Evolutionary conservation across 2,888 invertebrate genomes (phyloP).

Genomic region (Patella pellucida): DNA sequence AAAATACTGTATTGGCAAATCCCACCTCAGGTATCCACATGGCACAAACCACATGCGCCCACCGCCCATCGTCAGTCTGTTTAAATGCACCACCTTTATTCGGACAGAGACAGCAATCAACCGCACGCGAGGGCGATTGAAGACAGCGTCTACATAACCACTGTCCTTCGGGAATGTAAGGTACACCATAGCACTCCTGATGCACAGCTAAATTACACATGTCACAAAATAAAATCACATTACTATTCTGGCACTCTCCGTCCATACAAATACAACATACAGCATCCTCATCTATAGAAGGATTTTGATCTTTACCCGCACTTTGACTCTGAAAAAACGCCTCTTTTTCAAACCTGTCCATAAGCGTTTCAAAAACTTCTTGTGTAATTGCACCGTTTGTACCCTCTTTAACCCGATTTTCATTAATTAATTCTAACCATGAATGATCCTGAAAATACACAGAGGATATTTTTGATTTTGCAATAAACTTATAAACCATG

Average conservation of each 20-base stretch:
- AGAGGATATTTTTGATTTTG: too few species aligned
- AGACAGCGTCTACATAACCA: constrained; percentile 97
- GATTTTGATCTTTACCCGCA: constrained; percentile 75
- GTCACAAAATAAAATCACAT: constrained; percentile 98
- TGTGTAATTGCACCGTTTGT: constrained; percentile 82
- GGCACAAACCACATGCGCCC: constrained; percentile 99
- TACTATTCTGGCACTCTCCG: constrained; percentile 98
- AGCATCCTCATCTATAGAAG: constrained; percentile 94
- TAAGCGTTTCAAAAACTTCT: constrained; percentile 92
- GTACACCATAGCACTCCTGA: constrained; percentile 97
- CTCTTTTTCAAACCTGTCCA: constrained; percentile 98
- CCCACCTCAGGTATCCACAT: constrained; percentile 97
- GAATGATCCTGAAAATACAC: constrained; percentile 80
- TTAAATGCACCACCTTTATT: constrained; percentile 99
- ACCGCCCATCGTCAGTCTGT: constrained; percentile 93
- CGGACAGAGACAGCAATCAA: constrained; percentile 97
- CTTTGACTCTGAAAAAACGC: constrained; percentile 75
- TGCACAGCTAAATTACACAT: constrained; percentile 99
- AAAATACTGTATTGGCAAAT: constrained; percentile 96
- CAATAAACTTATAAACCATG: too few species aligned
- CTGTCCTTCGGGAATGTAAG: constrained; percentile 96
- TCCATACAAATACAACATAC: constrained; percentile 99
- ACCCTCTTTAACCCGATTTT: constrained; percentile 76
- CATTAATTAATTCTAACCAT: constrained; percentile 92
- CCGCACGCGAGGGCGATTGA: constrained; percentile 94